These are phyloP conservation scores for Poecilia latipinna DNA, from an alignment of 2,113 vertebrate species.

Conservation along the genomic window DNA sequence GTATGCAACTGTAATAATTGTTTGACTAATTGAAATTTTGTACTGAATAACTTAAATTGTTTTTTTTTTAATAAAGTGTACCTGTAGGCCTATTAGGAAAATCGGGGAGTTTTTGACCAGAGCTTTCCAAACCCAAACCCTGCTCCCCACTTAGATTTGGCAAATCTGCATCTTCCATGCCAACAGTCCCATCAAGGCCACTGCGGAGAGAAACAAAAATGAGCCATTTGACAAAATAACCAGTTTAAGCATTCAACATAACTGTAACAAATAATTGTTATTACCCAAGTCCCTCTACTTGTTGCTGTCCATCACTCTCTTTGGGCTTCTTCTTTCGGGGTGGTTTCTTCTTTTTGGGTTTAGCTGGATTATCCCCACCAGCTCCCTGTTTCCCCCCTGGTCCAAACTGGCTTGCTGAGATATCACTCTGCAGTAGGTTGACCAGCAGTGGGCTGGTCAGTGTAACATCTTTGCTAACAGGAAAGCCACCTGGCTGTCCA, in stretches of 20 bases:
- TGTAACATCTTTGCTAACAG: slow-evolving; percentile 95
- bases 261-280: slow-evolving; percentile 23
- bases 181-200: slow-evolving; percentile 83
- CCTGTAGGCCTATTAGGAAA: slow-evolving; percentile 90
- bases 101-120: slow-evolving; percentile 89
- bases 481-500: slow-evolving; percentile 89
- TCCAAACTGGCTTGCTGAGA: slow-evolving; percentile 96
- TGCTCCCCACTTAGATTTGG: slow-evolving; percentile 87
- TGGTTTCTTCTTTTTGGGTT: slow-evolving; percentile 99
- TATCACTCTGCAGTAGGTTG: slow-evolving; percentile 97
- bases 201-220: slow-evolving; percentile 64
- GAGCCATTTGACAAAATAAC: slow-evolving; percentile 3
- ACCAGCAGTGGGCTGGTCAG: slow-evolving; percentile 95
- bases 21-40: background rate
- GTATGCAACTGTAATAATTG: background rate
- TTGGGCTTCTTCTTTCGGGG: slow-evolving; percentile 93
- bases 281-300: slow-evolving; percentile 91
- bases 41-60: background rate
- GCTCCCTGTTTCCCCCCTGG: slow-evolving; percentile 93
- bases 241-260: background rate
- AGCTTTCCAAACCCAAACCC: slow-evolving; percentile 85
- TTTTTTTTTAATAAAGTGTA: slow-evolving; percentile 46
- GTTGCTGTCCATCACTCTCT: slow-evolving; percentile 85
- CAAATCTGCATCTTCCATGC: slow-evolving; percentile 90
- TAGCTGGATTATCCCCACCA: slow-evolving; percentile 82